phyloP scores from a whole-genome alignment of 2,113 vertebrate genomes.

The Oriolus oriolus region DNA sequence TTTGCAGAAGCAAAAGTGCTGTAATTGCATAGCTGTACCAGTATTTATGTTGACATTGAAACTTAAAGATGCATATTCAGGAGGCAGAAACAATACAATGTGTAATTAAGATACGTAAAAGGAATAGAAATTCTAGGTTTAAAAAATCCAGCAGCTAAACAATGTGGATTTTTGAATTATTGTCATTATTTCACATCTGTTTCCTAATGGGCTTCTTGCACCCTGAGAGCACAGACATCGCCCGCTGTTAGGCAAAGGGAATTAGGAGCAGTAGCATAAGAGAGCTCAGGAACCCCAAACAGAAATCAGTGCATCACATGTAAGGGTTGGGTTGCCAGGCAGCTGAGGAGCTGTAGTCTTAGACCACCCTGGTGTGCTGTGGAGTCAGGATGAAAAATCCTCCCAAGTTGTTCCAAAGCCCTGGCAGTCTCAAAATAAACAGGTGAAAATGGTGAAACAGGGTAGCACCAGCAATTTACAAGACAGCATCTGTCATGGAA shows the following conservation, averaged over 20 bases:
- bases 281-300: background rate
- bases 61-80: background rate
- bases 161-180: background rate
- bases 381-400: background rate
- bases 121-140: background rate
- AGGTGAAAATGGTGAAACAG: background rate
- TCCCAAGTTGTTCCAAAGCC: background rate
- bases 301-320: background rate
- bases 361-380: background rate
- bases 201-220: background rate
- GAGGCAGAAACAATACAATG: background rate
- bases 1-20: constrained; percentile 25
- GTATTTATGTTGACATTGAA: background rate
- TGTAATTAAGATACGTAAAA: background rate
- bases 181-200: background rate
- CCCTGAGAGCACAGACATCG: background rate
- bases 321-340: background rate
- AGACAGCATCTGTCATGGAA: background rate
- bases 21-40: background rate
- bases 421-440: background rate
- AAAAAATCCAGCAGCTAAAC: background rate
- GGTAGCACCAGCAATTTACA: background rate
- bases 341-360: background rate
- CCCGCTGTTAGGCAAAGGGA: background rate
- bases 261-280: background rate